Percentiles rank a stretch among this genome's conserved stretches.
Conservation (phyloP, 2,888 invertebrate species). For the Epistrophe grossulariae region DNA sequence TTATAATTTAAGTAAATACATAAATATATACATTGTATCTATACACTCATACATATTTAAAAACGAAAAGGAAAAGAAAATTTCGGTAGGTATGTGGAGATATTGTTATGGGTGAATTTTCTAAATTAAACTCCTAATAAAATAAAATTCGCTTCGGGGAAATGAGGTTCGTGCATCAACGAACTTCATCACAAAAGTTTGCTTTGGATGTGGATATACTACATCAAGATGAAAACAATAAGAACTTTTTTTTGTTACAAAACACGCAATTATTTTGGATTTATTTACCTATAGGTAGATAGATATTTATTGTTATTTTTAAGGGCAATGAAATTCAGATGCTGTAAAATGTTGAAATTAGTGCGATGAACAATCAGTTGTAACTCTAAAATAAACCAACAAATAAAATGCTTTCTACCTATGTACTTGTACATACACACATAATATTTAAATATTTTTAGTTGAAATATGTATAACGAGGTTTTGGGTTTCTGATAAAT, state of each 20-base stretch:
- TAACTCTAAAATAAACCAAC: not conserved
- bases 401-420: not conserved
- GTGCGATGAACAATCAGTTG: not conserved
- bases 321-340: not conserved
- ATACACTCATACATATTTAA: not conserved
- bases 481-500: constrained; percentile 14
- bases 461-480: not conserved
- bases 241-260: constrained; percentile 16
- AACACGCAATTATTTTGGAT: constrained; percentile 25
- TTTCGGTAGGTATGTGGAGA: too few species aligned
- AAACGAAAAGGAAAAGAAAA: constrained; percentile 7
- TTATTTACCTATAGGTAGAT: not conserved
- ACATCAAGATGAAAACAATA: constrained; percentile 13
- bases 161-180: constrained; percentile 20
- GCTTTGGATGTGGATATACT: not conserved
- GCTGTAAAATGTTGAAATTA: constrained; percentile 10
- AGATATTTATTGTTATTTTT: not conserved
- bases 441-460: not conserved
- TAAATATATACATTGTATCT: not conserved
- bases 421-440: too few species aligned
- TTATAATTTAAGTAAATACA: not conserved
- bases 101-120: constrained; percentile 4
- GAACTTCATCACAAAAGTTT: constrained; percentile 1
- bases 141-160: constrained; percentile 15
- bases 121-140: not conserved